Evolutionary conservation across 2,888 invertebrate species (phyloP).

Genomic region (Parasteatoda lunata): DNA sequence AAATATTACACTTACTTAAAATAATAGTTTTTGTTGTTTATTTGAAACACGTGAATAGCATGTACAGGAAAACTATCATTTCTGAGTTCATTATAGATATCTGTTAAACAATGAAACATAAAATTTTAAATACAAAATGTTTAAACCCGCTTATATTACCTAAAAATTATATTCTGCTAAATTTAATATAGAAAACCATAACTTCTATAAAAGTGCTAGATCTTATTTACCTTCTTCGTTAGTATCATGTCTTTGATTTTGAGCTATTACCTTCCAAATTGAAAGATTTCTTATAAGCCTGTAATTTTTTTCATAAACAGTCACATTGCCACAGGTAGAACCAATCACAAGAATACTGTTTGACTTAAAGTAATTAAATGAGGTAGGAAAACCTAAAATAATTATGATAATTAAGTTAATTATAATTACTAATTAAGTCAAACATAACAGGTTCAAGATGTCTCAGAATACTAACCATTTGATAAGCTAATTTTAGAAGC

Average conservation of each 20-base stretch:
- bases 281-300: constrained; percentile 26
- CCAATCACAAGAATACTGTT: constrained; percentile 9
- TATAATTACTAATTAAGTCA: constrained; percentile 5
- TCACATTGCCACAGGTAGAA: constrained; percentile 31
- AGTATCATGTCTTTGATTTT: constrained; percentile 1
- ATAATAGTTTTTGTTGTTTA: not conserved
- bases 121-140: not conserved
- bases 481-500: constrained; percentile 8
- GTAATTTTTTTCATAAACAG: constrained; percentile 22
- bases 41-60: constrained; percentile 25
- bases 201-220: not conserved
- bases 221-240: constrained; percentile 26
- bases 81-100: not conserved
- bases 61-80: constrained; percentile 37
- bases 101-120: constrained; percentile 7
- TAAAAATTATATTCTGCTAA: not conserved
- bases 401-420: not conserved
- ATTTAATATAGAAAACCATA: not conserved
- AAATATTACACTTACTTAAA: not conserved
- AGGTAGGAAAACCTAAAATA: constrained; percentile 16
- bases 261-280: constrained; percentile 35
- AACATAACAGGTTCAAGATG: not conserved
- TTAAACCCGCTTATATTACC: not conserved
- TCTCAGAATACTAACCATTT: constrained; percentile 7
- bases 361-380: not conserved